phyloP scores from a whole-genome alignment of 2,888 invertebrate species.

The Drosophila helvetica region DNA sequence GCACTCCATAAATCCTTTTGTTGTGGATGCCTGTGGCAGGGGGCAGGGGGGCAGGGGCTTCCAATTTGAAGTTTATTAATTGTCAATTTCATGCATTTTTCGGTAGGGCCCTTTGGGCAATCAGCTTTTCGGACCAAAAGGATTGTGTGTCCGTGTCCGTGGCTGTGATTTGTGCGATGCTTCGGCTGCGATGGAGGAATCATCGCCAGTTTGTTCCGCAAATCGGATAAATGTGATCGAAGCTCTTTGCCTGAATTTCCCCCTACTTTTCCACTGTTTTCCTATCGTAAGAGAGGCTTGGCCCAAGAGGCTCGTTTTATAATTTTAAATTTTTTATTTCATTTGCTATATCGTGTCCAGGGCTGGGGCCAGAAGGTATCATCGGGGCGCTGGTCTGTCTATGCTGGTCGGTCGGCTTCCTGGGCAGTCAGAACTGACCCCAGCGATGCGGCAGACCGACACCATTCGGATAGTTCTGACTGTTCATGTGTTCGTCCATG shows the following conservation, averaged over 20 bases:
- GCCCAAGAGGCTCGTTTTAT: neutral
- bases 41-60: neutral
- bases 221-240: constrained; percentile 6
- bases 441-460: constrained; percentile 61
- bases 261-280: too few relatives aligned
- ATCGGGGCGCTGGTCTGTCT: neutral
- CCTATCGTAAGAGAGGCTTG: neutral
- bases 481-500: constrained; percentile 62
- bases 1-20: constrained; percentile 34
- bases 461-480: constrained; percentile 69
- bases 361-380: neutral
- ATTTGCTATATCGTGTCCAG: neutral
- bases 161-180: constrained; percentile 23
- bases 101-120: constrained; percentile 22
- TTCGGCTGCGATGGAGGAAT: neutral
- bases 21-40: neutral
- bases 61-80: constrained; percentile 73
- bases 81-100: constrained; percentile 65
- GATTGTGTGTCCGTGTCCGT: constrained; percentile 3
- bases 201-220: constrained; percentile 8
- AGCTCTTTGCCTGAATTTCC: neutral
- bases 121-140: constrained; percentile 18
- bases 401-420: neutral
- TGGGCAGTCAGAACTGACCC: constrained; percentile 59
- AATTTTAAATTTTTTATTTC: constrained; percentile 11